Evolutionary conservation across 2,113 vertebrate species (phyloP).

Genomic region (Origma solitaria): DNA sequence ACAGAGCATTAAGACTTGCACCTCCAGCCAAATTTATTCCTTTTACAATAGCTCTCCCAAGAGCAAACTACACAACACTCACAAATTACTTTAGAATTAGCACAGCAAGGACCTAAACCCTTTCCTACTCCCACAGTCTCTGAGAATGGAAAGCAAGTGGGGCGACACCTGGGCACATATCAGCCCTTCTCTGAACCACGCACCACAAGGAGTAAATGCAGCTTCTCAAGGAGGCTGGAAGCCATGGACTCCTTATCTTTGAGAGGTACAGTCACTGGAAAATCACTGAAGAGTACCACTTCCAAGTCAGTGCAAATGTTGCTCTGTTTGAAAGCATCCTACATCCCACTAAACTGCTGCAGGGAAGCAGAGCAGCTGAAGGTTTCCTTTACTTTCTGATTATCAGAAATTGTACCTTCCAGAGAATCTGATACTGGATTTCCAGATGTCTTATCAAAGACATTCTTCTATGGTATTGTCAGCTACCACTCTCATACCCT

Average conservation of each 20-base stretch:
- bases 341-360: not conserved
- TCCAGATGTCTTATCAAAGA: not conserved
- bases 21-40: not conserved
- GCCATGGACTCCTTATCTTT: not conserved
- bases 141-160: not conserved
- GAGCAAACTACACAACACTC: not conserved
- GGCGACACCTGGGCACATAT: not conserved
- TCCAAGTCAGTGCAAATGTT: not conserved
- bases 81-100: not conserved
- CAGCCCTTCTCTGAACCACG: not conserved
- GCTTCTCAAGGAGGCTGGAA: not conserved
- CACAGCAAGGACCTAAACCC: not conserved
- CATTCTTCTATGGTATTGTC: not conserved
- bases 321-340: not conserved
- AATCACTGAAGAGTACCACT: not conserved
- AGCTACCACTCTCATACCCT: not conserved
- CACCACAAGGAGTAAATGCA: not conserved
- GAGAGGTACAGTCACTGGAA: not conserved
- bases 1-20: not conserved
- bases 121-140: not conserved
- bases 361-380: not conserved
- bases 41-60: not conserved
- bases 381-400: not conserved
- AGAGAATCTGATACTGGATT: not conserved
- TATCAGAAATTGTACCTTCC: not conserved